phyloP scores from a whole-genome alignment of 2,113 vertebrate species.

The Spermophilus dauricus region DNA sequence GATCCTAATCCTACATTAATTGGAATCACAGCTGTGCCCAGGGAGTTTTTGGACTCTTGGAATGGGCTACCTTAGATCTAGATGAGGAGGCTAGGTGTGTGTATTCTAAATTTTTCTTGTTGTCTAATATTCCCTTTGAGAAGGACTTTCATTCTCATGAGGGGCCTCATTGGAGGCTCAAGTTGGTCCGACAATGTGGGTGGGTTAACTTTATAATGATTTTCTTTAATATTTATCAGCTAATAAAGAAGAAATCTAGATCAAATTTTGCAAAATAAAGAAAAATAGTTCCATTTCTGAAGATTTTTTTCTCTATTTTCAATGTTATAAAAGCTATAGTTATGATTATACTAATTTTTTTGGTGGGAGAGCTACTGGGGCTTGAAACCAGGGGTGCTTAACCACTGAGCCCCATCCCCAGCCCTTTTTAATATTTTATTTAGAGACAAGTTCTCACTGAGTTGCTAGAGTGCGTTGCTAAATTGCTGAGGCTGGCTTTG shows the following conservation, averaged over 20 bases:
- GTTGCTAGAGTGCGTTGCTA: no score
- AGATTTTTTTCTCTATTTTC: not conserved
- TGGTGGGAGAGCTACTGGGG: no score
- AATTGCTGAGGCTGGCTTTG: no score
- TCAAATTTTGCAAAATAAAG: not conserved
- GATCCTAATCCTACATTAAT: not conserved
- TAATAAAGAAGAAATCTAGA: not conserved
- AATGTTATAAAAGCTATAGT: not conserved
- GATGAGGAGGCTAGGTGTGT: not conserved
- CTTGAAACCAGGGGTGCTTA: no score
- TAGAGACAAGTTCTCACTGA: no score
- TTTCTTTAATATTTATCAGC: not conserved
- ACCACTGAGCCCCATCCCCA: no score
- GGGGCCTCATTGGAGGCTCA: not conserved
- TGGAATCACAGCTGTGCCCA: not conserved
- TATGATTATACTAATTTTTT: not conserved
- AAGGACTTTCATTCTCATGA: not conserved
- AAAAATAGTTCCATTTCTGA: not conserved
- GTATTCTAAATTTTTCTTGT: not conserved
- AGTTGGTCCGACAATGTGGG: not conserved
- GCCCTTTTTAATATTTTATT: no score
- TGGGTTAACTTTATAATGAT: not conserved
- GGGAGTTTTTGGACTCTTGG: not conserved
- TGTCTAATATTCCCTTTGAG: not conserved
- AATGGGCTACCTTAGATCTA: not conserved